Evolutionary conservation across 2,113 vertebrate genomes (phyloP).

Genomic region (Pelobates fuscus): DNA sequence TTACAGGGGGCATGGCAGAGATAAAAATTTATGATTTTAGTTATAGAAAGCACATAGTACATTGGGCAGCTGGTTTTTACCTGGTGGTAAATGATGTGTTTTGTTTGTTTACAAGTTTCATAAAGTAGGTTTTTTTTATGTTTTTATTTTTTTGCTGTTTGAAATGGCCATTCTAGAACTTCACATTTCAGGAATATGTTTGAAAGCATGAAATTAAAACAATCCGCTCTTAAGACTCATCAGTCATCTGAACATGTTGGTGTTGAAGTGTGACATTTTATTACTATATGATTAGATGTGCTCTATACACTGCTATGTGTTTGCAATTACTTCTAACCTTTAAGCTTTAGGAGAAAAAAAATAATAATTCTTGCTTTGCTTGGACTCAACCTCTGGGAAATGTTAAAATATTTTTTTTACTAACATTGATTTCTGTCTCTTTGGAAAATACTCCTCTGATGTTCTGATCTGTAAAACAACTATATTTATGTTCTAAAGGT

Average conservation of each 20-base stretch:
- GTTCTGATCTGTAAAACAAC: background rate
- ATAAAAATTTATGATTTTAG: too few species aligned
- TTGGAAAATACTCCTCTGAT: background rate
- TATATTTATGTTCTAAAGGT: background rate
- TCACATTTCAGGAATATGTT: too few species aligned
- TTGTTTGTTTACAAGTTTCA: too few species aligned
- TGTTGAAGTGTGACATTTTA: constrained; percentile 32
- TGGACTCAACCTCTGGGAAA: background rate
- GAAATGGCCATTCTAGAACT: too few species aligned
- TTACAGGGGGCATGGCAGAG: too few species aligned
- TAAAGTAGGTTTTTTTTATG: too few species aligned
- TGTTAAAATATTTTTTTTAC: background rate
- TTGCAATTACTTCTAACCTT: constrained; percentile 30
- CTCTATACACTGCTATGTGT: constrained; percentile 8
- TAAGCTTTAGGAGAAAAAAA: constrained; percentile 2
- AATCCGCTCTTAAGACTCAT: background rate
- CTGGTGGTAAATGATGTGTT: too few species aligned
- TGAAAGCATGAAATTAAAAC: constrained; percentile 10
- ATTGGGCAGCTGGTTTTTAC: too few species aligned
- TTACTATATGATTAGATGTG: constrained; percentile 30
- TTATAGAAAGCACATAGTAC: too few species aligned
- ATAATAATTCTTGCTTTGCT: constrained; percentile 2
- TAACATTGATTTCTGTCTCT: background rate
- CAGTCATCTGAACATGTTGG: constrained; percentile 13
- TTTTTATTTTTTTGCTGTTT: too few species aligned